Base-by-base conservation (phyloP, 2,888 invertebrate species). In the Pseudolycoriella hygida region DNA sequence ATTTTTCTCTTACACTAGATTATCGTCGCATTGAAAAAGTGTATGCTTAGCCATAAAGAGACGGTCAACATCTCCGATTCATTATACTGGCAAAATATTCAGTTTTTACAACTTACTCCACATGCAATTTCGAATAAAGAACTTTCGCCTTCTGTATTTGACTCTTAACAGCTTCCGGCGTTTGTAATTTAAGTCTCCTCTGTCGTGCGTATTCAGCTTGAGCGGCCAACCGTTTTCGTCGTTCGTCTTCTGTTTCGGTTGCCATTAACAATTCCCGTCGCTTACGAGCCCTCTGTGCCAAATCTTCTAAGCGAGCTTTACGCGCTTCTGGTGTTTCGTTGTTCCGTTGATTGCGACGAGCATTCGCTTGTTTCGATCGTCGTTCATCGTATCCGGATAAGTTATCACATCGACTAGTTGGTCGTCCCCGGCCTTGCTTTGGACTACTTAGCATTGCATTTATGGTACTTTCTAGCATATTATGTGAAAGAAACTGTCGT, bases 191-290 rank as follows among this genome's bases (percentile, higher is more conserved):
- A 49, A 63, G 53, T 45, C 64, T 57, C 14, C 64, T 57, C 51
- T 59, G 50, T 8, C 64, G 56, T 1, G 64, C 64, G 43, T 64
- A 64, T 42, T 65, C 62, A 0, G 64, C 64, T 50, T 65, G 65
- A 47, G 59, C 60, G 12, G 64, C 56, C 5, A 64, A 52, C 2
- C 64, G 59, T 31, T 55, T 50, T 47, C 62, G 63, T 42, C 63
- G 59, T 51, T 64, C 61, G 2, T 60, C 60, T 2, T 55, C 53
- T 3, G 55, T 50, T 54, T 64, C 64, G 12, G 58, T 60, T 20
- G 60, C 58, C 3, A 64, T 59, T 44, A 62, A 55, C 50, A 63
- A 58, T 17, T 61, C 61, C 2, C 64, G 59, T 48, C 63, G 62
- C 42, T 57, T 51, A 1, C 65, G 61, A 14, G 64, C 64, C 8